Evolutionary conservation across 2,113 vertebrate species (phyloP).

Genomic region (Papio anubis): DNA sequence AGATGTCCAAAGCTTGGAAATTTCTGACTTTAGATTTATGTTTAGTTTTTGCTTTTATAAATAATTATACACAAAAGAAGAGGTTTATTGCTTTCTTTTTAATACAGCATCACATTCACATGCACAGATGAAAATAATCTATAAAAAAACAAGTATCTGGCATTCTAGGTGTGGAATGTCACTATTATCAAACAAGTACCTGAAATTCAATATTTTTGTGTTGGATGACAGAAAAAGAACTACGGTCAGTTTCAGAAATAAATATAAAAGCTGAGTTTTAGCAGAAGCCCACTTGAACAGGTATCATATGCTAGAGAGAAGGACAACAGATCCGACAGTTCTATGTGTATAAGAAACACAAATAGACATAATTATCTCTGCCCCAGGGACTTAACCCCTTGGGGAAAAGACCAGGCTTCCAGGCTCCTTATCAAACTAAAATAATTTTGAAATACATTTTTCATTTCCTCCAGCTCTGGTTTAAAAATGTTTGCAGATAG

Average conservation of each 20-base stretch:
- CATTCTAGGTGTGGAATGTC: constrained; percentile 9
- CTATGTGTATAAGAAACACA: constrained; percentile 37
- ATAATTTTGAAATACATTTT: constrained; percentile 29
- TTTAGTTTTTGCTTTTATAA: neutral
- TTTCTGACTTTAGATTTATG: constrained; percentile 24
- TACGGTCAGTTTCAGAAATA: constrained; percentile 36
- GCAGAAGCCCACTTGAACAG: constrained; percentile 2
- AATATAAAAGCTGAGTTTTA: constrained; percentile 4
- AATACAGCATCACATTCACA: neutral
- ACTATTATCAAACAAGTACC: neutral
- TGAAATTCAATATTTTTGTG: constrained; percentile 26
- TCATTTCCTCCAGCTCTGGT: constrained; percentile 20
- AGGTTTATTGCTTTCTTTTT: neutral
- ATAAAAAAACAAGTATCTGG: neutral
- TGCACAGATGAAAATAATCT: neutral
- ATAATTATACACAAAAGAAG: neutral
- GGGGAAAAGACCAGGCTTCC: constrained; percentile 8
- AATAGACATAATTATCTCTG: constrained; percentile 56
- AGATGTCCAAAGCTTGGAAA: neutral
- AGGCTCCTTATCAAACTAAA: constrained; percentile 38
- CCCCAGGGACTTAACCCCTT: constrained; percentile 44
- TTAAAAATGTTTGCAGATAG: constrained; percentile 27
- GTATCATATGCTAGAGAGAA: constrained; percentile 52
- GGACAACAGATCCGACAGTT: constrained; percentile 4
- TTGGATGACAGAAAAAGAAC: neutral